Base-by-base conservation (phyloP, 2,113 vertebrate genomes). In the Tyrannus savana region DNA sequence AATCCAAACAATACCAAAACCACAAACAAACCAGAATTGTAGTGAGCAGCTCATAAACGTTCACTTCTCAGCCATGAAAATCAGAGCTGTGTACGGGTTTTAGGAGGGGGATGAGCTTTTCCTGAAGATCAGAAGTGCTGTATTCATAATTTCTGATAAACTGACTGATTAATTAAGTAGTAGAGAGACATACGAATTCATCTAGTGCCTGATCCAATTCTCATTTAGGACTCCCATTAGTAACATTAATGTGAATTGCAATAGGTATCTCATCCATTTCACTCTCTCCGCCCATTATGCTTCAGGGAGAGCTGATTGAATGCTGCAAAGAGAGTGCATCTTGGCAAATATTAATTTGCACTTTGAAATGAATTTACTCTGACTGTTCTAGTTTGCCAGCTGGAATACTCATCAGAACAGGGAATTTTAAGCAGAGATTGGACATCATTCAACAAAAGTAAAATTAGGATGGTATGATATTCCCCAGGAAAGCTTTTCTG, bases 271-370 rank as follows among this genome's bases (percentile, higher is more conserved):
- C 95, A 95, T 90, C 76, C 83, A 58, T 95, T 93, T 93, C 88
- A 75, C 41, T 73, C 64, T 90, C 74, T 94, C 86, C 77, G 50
- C 56, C 85, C 72, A 72, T 84, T 93, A 63, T 50, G 88, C 95
- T 94, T 84, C 77, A 64, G 93, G 75, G 87, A 96, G 82, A 88
- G 72, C 62, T 94, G 95, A 96, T 63, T 95, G 92, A 94, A 90
- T 64, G 93, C 82, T 93, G 90, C 87, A 67, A 67, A 88, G 92
- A 89, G 84, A 96, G 87, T 68, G 80, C 95, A 93, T 97, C 96
- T 96, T 94, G 93, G 95, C 95, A 96, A 95, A 96, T 93, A 96
- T 60, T 97, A 93, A 97, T 97, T 96, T 95, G 92, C 88, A 81
- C 90, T 96, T 88, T 96, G 92, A 94, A 96, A 96, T 90, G 88